Base-by-base conservation (phyloP, 2,113 vertebrate genomes). In the Hydrolagus affinis region DNA sequence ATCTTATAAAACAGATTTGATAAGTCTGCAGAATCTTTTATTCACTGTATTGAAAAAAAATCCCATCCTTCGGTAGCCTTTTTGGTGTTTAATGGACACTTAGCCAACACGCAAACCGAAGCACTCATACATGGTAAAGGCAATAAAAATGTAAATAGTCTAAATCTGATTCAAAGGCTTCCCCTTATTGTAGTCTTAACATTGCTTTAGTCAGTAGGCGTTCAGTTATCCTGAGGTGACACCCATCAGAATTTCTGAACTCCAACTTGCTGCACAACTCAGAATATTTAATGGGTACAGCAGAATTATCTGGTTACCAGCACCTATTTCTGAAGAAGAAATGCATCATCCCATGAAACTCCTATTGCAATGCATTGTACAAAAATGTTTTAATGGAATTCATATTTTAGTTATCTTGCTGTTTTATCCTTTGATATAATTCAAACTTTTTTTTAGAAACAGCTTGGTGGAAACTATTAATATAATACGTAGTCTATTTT, bases 371-470 rank as follows among this genome's bases (percentile, higher is more conserved):
- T 80, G 19, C 30, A 28, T 23, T 8, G 11, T 14, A 6, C 62
- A 19, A 75, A 30, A 30, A 15, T 30, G 78, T 66, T 28, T 83
- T 83, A 83, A 68, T 83, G 25, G 64, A 66, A n/a, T 7, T 25
- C 60, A 44, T 44, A 44, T 44, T 44, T 44, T 44, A 19, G 25
- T 14, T 17, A 25, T 21, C 25, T 83, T 83, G 15, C 60, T 83
- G 21, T 83, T 66, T 83, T 83, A 28, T 66, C 30, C 28, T 66
- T 30, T 21, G 28, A 60, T 80, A 66, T 21, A 6, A 83, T 66
- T 17, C 60, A 83, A 83, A 59, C 62, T 83, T 83, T 44, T 44
- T 80, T 83, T 17, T 66, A 30, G 60, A 83, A 66, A 83, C 21
- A 19, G 25, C 30, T 66, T 83, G 9, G 62, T 32, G 14, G 8